A percentile compares a stretch with the other conserved stretches of the same genome.
These are phyloP conservation scores for Pao palembangensis DNA, from an alignment of 2,113 vertebrate species.

Conservation along the genomic window DNA sequence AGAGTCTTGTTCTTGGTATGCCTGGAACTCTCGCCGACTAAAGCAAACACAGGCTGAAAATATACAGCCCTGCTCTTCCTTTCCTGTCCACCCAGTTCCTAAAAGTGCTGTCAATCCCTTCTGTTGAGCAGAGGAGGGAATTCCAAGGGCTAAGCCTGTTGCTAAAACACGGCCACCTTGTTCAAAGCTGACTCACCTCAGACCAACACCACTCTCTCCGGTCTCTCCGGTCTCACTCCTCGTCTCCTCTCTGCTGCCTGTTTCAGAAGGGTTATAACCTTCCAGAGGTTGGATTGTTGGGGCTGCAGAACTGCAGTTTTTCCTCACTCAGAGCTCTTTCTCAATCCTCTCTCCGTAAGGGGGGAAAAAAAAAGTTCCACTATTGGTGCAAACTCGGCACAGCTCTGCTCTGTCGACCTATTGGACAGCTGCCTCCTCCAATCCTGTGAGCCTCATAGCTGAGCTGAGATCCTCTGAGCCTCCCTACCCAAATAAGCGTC, in stretches of 20 bases:
- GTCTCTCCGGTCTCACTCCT: constrained; percentile 13
- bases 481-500: constrained; percentile 56
- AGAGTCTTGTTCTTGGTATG: constrained; percentile 62
- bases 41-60: constrained; percentile 62
- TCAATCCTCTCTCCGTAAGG: constrained; percentile 65
- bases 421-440: constrained; percentile 72
- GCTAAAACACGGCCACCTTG: constrained; percentile 31
- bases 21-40: constrained; percentile 49
- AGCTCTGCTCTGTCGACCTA: constrained; percentile 50
- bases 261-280: constrained; percentile 10
- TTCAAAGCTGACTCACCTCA: constrained; percentile 65
- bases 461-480: constrained; percentile 14
- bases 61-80: constrained; percentile 51
- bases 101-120: constrained; percentile 16
- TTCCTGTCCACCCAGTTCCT: constrained; percentile 21
- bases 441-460: constrained; percentile 51
- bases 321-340: constrained; percentile 51
- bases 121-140: constrained; percentile 34
- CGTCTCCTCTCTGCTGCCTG: constrained; percentile 13
- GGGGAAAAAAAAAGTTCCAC: constrained; percentile 57
- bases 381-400: constrained; percentile 73
- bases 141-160: constrained; percentile 23
- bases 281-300: constrained; percentile 44
- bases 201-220: constrained; percentile 27
- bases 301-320: constrained; percentile 37